Conservation (phyloP, 2,888 invertebrate species). For the Ochropleura plecta region DNA sequence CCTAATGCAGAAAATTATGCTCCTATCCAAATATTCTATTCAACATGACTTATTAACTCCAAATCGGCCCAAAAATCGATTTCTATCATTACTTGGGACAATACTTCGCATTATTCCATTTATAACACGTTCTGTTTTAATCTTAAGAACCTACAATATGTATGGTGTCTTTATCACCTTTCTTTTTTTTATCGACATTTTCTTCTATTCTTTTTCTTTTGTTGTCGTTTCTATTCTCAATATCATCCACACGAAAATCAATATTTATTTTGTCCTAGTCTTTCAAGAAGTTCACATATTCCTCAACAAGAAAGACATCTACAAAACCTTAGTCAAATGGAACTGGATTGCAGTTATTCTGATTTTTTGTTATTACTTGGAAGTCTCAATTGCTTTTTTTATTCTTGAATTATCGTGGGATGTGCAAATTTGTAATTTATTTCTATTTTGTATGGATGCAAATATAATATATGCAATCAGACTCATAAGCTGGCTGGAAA, state of each 20-base stretch:
- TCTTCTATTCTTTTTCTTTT: constrained; percentile 5
- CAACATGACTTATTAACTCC: constrained; percentile 2
- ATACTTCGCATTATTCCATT: background rate
- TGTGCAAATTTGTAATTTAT: background rate
- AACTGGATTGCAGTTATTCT: constrained; percentile 21
- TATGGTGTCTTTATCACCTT: background rate
- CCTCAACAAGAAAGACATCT: background rate
- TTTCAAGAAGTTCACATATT: constrained; percentile 9
- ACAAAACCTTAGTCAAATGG: background rate
- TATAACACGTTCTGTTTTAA: background rate
- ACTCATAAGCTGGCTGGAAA: constrained; percentile 7
- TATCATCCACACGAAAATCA: background rate
- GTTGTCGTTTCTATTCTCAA: background rate
- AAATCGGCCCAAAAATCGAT: background rate
- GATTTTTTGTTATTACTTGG: background rate
- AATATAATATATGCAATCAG: constrained; percentile 16
- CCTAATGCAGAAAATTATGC: background rate
- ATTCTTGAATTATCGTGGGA: background rate
- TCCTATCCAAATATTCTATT: constrained; percentile 8
- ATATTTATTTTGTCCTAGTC: background rate
- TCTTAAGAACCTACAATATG: background rate
- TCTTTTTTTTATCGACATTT: background rate
- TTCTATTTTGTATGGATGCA: constrained; percentile 10
- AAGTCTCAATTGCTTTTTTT: background rate
- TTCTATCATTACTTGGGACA: background rate